phyloP scores from a whole-genome alignment of 2,888 invertebrate genomes.

The Diloba caeruleocephala region DNA sequence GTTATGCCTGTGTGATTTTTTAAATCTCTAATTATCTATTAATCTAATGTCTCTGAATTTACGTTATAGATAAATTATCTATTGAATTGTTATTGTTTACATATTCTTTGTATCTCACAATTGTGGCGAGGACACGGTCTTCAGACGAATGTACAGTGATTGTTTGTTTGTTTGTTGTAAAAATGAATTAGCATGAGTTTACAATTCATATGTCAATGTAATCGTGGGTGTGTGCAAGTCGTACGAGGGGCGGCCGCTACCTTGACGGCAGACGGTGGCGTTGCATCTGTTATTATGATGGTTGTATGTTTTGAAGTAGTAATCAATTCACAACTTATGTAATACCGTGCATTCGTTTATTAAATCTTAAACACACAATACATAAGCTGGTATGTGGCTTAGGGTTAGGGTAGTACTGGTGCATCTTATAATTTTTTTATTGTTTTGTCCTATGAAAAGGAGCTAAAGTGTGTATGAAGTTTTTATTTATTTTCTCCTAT shows the following conservation, averaged over 20 bases:
- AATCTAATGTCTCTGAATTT: slow-evolving; percentile 20
- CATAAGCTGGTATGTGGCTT: slow-evolving; percentile 12
- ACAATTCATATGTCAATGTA: slow-evolving; percentile 22
- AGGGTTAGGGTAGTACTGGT: no score
- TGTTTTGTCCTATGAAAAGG: slow-evolving; percentile 4
- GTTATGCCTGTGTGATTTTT: slow-evolving; percentile 17
- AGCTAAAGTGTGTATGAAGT: no score
- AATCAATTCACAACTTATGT: slow-evolving; percentile 42
- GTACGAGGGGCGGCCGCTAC: slow-evolving; percentile 16
- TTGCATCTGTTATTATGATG: slow-evolving; percentile 47
- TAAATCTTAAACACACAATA: slow-evolving; percentile 47
- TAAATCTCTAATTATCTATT: no score
- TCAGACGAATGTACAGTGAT: slow-evolving; percentile 13
- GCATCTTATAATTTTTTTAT: slow-evolving; percentile 6
- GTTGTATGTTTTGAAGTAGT: slow-evolving; percentile 36
- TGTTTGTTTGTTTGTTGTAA: slow-evolving; percentile 18
- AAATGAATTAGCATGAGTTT: slow-evolving; percentile 11
- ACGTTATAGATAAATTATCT: slow-evolving; percentile 32
- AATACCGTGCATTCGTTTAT: slow-evolving; percentile 44
- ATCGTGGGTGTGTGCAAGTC: slow-evolving; percentile 6
- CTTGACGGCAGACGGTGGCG: slow-evolving; percentile 26
- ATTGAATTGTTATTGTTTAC: no score
- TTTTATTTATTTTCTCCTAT: no score
- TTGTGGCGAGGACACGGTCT: slow-evolving; percentile 44
- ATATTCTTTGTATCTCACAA: slow-evolving; percentile 32